Evolutionary conservation across 2,888 invertebrate species (phyloP), one percentile per base, ranked within the genome.

Genomic region (Willowsia nigromaculata): DNA sequence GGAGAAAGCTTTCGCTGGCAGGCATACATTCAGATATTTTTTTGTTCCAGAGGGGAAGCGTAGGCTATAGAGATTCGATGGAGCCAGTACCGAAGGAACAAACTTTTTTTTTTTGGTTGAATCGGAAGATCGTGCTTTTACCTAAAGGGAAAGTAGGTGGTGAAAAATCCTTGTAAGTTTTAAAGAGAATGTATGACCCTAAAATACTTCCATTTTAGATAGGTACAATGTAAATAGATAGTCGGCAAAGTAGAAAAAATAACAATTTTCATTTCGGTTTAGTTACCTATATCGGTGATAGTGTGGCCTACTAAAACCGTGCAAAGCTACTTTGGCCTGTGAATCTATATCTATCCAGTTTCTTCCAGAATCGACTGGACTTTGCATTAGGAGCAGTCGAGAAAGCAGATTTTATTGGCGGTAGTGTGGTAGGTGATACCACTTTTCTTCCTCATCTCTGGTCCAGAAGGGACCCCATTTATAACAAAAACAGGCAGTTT

Each of bases 41-140:
- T 33, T 78, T 78, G 18, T 5, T 30, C 53, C 30, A 18, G 18
- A 13, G 56, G 37, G 27, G 18, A 30, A 68, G 47, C 27, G 47
- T 56, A 33, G 27, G 68, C 27, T n/a, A n/a, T n/a, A n/a, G n/a
- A 27, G 82, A 37, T 84, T 56, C 84, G 25, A 56, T 27, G 25
- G 11, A 25, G 22, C 25, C 15, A 22, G 1, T 15, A n/a, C n/a
- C n/a, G n/a, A n/a, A 4, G 56, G 59, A 43, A 78, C 59, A 84
- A 74, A 84, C 37, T 71, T 27, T 74, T 84, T 84, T 71, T 27
- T 74, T 84, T 84, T 56, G n/a, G 56, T 81, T 37, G 11, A n/a
- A n/a, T n/a, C n/a, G n/a, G n/a, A n/a, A n/a, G 27, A 1, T 81
- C 56, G 9, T 56, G 40, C 59, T 43, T 37, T 18, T 50, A 22